Evolutionary conservation across 1,140 invertebrate species (phyloP), one percentile per base, ranked within the genome.

Genomic region (Muscidifurax raptorellus): DNA sequence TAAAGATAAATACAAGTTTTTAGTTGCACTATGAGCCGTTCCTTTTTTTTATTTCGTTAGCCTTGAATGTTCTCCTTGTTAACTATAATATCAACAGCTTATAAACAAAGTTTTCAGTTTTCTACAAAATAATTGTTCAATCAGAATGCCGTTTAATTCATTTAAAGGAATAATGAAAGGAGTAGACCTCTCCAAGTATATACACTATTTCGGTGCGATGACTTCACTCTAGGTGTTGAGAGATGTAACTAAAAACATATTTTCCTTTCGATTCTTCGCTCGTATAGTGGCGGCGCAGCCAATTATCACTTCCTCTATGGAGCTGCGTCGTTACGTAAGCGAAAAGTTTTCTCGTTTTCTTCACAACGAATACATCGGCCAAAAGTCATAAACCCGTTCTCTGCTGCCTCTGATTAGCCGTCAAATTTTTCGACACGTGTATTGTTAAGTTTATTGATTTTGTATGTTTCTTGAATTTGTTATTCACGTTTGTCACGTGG

Each of bases 231-330:
- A 82, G 72, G 71, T 76, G 72, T 67, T 36, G 18, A 40, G 12
- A 18, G 9, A 9, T 4, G 12, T 15, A 59, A 9, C 72, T 75
- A 76, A 76, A 82, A 76, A 44, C 30, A 76, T 82, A 67, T 76
- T 82, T 82, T 82, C 72, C 52, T 76, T 82, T 82, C 13, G 30
- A 44, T 76, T 82, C 59, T 66, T 75, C 59, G n/a, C 28, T 81
- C 72, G n/a, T 18, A 18, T 6, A 5, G 32, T 6, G 5, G 32
- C 32, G 32, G 25, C 32, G 13, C 44, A 66, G 59, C 22, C 30
- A 76, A 82, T 82, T 82, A 82, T 76, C 72, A 82, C 52, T 82
- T 82, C 52, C 71, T 76, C 52, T 59, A 6, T 59, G n/a, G 52
- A 59, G 0, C 52, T 18, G 27, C 0, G 47, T 18, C 22, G 15